Conservation (phyloP, 1,140 invertebrate genomes). For the Gyrodactylus salaris region DNA sequence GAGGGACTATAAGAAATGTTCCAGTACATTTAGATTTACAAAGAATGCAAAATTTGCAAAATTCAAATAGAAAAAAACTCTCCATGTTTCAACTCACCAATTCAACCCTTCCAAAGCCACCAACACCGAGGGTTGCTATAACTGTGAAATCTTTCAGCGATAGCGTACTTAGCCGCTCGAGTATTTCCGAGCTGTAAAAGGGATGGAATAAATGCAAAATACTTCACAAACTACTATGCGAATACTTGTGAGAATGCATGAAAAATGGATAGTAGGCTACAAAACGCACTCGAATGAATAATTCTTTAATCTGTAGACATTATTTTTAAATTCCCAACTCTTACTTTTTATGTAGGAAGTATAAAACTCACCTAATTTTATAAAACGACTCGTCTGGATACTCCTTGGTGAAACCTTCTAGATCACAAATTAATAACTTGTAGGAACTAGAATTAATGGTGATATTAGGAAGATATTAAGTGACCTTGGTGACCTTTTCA, state of each 20-base stretch:
- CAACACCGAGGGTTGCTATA: conserved; percentile 52
- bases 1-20: too few relatives aligned
- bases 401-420: neutral
- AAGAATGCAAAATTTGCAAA: too few relatives aligned
- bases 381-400: neutral
- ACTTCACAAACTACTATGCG: too few relatives aligned
- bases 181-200: too few relatives aligned
- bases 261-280: neutral
- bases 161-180: neutral
- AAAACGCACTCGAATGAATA: too few relatives aligned
- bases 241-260: too few relatives aligned
- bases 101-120: conserved; percentile 62
- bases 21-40: too few relatives aligned
- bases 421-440: neutral
- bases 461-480: neutral
- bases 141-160: conserved; percentile 36
- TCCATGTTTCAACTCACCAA: too few relatives aligned
- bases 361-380: neutral
- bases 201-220: too few relatives aligned
- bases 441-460: neutral
- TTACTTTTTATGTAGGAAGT: neutral
- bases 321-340: too few relatives aligned
- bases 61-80: too few relatives aligned
- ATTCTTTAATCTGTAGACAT: too few relatives aligned
- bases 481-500: neutral